A percentile compares a stretch with the other conserved stretches of the same genome.
Conservation (phyloP, 2,113 vertebrate species). For the Dromaius novaehollandiae region DNA sequence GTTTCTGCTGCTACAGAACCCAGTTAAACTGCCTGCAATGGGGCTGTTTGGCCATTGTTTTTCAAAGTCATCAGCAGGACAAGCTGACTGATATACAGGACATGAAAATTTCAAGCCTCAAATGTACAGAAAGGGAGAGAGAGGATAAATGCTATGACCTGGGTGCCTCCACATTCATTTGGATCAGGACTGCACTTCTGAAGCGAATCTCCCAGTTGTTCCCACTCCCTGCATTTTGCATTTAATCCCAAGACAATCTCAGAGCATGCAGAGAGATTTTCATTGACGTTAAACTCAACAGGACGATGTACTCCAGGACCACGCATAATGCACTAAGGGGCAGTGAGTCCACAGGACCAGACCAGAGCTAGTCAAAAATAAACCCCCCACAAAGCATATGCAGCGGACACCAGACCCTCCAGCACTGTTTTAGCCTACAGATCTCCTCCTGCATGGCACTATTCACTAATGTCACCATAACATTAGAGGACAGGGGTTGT, state of each 20-base stretch:
- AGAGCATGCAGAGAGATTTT: not conserved
- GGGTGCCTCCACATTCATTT: not conserved
- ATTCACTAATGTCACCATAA: not conserved
- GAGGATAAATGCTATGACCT: not conserved
- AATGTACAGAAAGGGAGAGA: not conserved
- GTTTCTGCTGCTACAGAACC: not conserved
- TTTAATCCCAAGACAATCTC: not conserved
- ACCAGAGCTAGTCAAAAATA: not conserved
- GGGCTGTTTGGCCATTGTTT: not conserved
- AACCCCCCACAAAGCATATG: not conserved
- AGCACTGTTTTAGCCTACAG: not conserved
- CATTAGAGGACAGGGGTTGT: not conserved
- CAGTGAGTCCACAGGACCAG: not conserved
- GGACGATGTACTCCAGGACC: fast-evolving
- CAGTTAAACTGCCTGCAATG: not conserved
- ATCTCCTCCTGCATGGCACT: not conserved
- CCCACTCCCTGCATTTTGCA: not conserved
- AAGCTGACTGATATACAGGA: not conserved
- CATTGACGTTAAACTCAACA: not conserved
- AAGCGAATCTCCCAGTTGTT: not conserved
- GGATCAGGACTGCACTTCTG: not conserved
- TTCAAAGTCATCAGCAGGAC: not conserved
- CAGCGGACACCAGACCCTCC: not conserved
- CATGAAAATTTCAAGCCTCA: not conserved
- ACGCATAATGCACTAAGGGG: not conserved